Evolutionary conservation across 1,140 invertebrate species (phyloP).

Genomic region (Drosophila nannoptera): DNA sequence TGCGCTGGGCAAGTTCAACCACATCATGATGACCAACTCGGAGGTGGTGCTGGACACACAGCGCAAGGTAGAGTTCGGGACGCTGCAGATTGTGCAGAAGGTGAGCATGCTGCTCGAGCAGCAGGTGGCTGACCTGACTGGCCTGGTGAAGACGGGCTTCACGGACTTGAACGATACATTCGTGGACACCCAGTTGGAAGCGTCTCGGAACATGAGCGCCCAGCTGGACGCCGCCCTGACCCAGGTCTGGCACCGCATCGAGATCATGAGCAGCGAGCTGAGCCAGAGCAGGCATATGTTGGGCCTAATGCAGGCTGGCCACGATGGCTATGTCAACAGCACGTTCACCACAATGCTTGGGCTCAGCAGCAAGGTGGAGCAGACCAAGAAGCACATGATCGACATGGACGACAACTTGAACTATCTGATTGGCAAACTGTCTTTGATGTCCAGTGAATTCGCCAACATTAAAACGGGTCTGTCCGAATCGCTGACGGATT

Average conservation of each 20-base stretch:
- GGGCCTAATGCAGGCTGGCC: slow-evolving; percentile 88
- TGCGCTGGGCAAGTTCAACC: slow-evolving; percentile 86
- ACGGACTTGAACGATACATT: slow-evolving; percentile 85
- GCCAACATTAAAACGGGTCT: slow-evolving; percentile 89
- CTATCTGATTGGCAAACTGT: slow-evolving; percentile 88
- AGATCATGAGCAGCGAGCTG: slow-evolving; percentile 92
- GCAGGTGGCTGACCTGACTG: slow-evolving; percentile 84
- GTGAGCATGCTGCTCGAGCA: slow-evolving; percentile 85
- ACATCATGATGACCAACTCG: slow-evolving; percentile 89
- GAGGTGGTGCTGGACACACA: slow-evolving; percentile 92
- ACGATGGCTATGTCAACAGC: slow-evolving; percentile 89
- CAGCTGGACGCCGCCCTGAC: slow-evolving; percentile 91
- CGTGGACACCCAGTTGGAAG: slow-evolving; percentile 86
- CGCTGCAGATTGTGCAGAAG: slow-evolving; percentile 91
- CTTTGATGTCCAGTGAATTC: slow-evolving; percentile 91
- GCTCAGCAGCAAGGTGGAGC: slow-evolving; percentile 88
- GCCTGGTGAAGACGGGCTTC: slow-evolving; percentile 84
- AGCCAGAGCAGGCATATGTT: slow-evolving; percentile 86
- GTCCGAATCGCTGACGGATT: slow-evolving; percentile 85
- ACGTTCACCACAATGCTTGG: slow-evolving; percentile 89
- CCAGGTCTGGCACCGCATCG: slow-evolving; percentile 92
- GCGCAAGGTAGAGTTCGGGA: slow-evolving; percentile 89
- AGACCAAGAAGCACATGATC: slow-evolving; percentile 88
- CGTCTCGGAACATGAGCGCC: slow-evolving; percentile 86
- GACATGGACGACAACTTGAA: slow-evolving; percentile 93